phyloP scores from a whole-genome alignment of 1,140 invertebrate genomes.

The Teleogryllus occipitalis region DNA sequence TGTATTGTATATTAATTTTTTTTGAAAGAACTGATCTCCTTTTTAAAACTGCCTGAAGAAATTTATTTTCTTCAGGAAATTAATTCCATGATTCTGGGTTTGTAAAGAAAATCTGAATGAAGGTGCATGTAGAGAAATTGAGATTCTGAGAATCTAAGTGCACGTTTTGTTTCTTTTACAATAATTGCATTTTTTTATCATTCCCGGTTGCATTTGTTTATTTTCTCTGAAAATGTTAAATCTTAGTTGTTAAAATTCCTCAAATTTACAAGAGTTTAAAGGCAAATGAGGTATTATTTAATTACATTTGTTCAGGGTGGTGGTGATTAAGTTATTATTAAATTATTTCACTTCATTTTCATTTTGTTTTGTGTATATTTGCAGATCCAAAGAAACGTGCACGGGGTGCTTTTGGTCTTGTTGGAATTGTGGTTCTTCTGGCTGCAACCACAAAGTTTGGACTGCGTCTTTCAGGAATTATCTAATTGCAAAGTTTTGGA shows the following conservation, averaged over 20 bases:
- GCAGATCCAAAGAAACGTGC: conserved; percentile 28
- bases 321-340: not conserved
- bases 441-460: conserved; percentile 34
- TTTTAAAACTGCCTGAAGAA: no score
- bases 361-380: conserved; percentile 15
- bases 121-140: no score
- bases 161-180: no score
- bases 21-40: no score
- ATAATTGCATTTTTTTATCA: not conserved
- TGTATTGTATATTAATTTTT: no score
- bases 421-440: conserved; percentile 35
- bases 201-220: not conserved
- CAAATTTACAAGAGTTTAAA: not conserved
- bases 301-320: not conserved
- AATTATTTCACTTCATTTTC: not conserved
- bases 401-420: conserved; percentile 37
- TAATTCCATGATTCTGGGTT: no score
- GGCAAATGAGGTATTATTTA: not conserved
- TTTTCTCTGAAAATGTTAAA: not conserved
- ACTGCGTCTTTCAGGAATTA: conserved; percentile 24
- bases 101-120: no score
- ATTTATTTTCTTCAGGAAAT: no score
- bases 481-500: no score
- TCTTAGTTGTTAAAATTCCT: not conserved
- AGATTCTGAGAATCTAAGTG: no score